Conservation (phyloP, 2,797 vertebrate genomes). For the Eremophila alpestris region DNA sequence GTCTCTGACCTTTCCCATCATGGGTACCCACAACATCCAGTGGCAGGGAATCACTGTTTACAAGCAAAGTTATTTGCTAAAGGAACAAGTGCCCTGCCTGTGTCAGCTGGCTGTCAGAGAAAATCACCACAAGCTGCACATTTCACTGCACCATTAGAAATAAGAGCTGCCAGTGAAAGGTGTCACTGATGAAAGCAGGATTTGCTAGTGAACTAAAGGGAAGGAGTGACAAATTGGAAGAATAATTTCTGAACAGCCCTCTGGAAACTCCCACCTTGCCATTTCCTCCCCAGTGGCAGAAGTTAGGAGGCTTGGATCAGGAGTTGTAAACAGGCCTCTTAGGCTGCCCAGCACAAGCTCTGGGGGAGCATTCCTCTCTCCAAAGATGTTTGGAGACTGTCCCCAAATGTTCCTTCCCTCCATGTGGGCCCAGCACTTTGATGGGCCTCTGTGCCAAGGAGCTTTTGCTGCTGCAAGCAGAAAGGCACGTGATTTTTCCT, state of each 20-base stretch:
- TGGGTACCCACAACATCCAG: fast-evolving
- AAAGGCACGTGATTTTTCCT: not conserved
- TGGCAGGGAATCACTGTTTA: not conserved
- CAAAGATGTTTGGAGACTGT: not conserved
- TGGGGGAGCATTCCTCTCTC: not conserved
- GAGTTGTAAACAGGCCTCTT: not conserved
- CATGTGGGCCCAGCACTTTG: not conserved
- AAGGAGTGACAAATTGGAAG: not conserved
- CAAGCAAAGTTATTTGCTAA: not conserved
- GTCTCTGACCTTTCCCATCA: not conserved
- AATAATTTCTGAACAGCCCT: not conserved
- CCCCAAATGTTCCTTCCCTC: not conserved
- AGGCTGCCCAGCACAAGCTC: not conserved
- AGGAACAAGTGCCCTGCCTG: not conserved
- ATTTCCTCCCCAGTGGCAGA: not conserved
- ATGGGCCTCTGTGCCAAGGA: not conserved
- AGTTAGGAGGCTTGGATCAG: not conserved
- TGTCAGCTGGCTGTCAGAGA: not conserved
- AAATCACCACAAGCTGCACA: fast-evolving
- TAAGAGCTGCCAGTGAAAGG: not conserved
- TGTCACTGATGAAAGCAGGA: not conserved
- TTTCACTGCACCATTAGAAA: not conserved
- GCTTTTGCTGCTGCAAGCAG: not conserved
- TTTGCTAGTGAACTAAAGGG: not conserved
- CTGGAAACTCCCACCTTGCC: not conserved